Evolutionary conservation across 1,140 invertebrate genomes (phyloP).

Genomic region (Galendromus occidentalis): DNA sequence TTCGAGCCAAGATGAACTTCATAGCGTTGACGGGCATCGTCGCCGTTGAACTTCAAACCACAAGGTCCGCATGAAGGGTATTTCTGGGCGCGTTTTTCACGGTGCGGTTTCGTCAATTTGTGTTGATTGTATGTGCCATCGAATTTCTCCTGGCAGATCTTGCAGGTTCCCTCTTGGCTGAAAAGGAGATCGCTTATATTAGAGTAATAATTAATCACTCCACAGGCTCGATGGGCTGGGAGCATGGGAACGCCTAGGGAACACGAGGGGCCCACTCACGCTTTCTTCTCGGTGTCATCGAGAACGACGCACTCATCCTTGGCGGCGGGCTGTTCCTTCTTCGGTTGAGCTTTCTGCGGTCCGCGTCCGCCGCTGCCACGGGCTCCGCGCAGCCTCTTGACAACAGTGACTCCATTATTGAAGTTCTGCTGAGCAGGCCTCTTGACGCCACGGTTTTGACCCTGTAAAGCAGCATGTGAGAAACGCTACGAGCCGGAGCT

Average conservation of each 20-base stretch:
- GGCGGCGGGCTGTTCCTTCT: background rate
- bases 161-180: background rate
- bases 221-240: too few species aligned
- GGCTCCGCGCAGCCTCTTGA: background rate
- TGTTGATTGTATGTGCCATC: slow-evolving; percentile 6
- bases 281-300: background rate
- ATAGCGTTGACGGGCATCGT: background rate
- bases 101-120: slow-evolving; percentile 4
- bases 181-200: background rate
- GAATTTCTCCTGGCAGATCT: slow-evolving; percentile 7
- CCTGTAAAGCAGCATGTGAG: background rate
- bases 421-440: slow-evolving; percentile 8
- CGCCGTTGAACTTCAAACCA: slow-evolving; percentile 6
- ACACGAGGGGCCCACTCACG: background rate
- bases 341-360: background rate
- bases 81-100: slow-evolving; percentile 1
- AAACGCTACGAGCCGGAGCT: too few species aligned
- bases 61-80: slow-evolving; percentile 1
- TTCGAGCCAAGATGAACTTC: slow-evolving; percentile 7
- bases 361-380: background rate
- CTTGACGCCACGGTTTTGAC: background rate
- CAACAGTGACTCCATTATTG: slow-evolving; percentile 10
- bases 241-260: too few species aligned
- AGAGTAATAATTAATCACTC: too few species aligned
- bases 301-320: slow-evolving; percentile 10